A percentile compares a stretch with the other conserved stretches of the same genome.
These are phyloP conservation scores for Platycercus adscitus DNA, from an alignment of 2,113 vertebrate genomes.

Conservation along the genomic window DNA sequence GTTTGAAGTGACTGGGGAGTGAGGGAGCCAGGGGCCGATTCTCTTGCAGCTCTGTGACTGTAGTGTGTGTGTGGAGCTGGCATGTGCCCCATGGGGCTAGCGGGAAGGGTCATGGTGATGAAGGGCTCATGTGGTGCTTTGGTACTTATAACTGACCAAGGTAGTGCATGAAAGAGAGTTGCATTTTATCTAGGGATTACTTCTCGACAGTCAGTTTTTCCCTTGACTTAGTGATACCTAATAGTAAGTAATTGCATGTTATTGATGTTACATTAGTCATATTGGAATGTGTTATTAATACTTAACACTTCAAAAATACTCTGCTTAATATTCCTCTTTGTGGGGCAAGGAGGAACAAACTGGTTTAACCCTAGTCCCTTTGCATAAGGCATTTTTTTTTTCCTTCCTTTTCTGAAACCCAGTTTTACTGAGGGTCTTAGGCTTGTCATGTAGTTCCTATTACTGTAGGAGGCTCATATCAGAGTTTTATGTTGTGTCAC, in stretches of 20 bases:
- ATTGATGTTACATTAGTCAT: not conserved
- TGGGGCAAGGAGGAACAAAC: not conserved
- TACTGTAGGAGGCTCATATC: not conserved
- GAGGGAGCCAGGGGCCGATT: fast-evolving
- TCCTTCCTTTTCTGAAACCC: not conserved
- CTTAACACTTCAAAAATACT: not conserved
- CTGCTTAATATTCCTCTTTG: not conserved
- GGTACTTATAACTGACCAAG: fast-evolving
- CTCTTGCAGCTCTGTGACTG: fast-evolving
- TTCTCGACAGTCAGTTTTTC: not conserved
- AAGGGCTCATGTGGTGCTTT: fast-evolving
- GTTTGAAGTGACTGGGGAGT: fast-evolving
- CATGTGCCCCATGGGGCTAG: fast-evolving
- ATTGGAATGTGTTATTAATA: not conserved
- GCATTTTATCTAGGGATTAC: not conserved
- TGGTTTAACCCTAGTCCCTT: not conserved
- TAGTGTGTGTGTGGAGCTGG: fast-evolving
- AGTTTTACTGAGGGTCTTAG: not conserved
- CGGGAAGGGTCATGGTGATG: fast-evolving
- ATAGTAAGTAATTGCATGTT: not conserved
- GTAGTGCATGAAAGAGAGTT: fast-evolving
- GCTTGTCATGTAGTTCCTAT: not conserved
- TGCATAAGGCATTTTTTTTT: not conserved
- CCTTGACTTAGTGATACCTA: not conserved
- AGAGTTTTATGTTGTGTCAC: not conserved